Percentiles rank a stretch among this genome's conserved stretches.
Conservation (phyloP, 2,113 vertebrate species). For the Pangasianodon hypophthalmus region DNA sequence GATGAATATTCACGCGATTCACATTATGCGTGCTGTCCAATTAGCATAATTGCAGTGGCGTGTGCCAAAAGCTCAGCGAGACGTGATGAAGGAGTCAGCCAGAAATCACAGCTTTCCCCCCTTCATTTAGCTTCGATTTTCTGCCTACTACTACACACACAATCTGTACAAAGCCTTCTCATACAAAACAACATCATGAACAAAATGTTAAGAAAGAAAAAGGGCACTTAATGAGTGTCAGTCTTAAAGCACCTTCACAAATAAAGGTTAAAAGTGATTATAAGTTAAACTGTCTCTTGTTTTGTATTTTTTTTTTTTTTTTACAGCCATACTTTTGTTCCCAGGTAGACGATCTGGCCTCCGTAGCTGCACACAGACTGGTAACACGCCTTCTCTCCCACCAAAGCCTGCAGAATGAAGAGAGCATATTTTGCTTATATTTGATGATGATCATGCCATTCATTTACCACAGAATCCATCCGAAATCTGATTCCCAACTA, state of each 20-base stretch:
- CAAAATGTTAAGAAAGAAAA: background rate
- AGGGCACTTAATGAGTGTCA: background rate
- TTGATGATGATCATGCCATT: too few species aligned
- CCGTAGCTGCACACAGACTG: conserved; percentile 91
- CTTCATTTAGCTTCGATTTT: conserved; percentile 15
- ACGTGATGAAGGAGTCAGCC: conserved; percentile 31
- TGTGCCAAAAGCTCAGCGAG: conserved; percentile 46
- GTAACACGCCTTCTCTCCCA: conserved; percentile 96
- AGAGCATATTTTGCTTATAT: background rate
- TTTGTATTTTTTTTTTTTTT: background rate
- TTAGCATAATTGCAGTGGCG: conserved; percentile 51
- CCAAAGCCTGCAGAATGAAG: conserved; percentile 82
- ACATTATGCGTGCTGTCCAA: conserved; percentile 42
- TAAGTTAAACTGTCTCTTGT: background rate
- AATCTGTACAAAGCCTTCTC: background rate
- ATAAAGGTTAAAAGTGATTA: background rate
- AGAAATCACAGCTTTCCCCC: conserved; percentile 38
- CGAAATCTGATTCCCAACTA: background rate
- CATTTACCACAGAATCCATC: background rate
- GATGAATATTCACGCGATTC: conserved; percentile 50
- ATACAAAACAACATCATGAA: background rate
- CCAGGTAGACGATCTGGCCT: conserved; percentile 94
- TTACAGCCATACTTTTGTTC: conserved; percentile 85
- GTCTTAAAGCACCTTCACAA: background rate
- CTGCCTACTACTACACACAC: background rate